Evolutionary conservation across 2,888 invertebrate genomes (phyloP).

Genomic region (Scrobipalpa atriplicella): DNA sequence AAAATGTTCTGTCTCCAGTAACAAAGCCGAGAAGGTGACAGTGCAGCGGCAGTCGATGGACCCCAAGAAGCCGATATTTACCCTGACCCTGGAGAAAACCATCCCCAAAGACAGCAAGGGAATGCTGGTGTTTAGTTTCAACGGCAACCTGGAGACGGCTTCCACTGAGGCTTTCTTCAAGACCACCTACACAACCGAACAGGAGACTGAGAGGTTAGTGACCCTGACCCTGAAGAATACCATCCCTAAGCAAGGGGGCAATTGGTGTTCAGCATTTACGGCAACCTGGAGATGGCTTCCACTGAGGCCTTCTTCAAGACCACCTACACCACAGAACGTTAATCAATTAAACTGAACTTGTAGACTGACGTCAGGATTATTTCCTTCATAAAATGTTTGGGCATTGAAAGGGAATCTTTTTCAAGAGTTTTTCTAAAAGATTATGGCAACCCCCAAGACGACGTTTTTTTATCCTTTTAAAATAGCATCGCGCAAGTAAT

Average conservation of each 20-base stretch:
- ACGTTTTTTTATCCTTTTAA: too few relatives aligned
- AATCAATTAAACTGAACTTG: too few relatives aligned
- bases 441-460: too few relatives aligned
- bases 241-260: conserved; percentile 82
- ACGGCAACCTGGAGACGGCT: conserved; percentile 85
- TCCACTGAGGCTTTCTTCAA: conserved; percentile 87
- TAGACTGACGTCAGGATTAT: too few relatives aligned
- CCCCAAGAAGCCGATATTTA: conserved; percentile 84
- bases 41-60: conserved; percentile 70
- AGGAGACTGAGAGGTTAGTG: conserved; percentile 79
- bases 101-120: conserved; percentile 82
- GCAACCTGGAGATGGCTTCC: conserved; percentile 84
- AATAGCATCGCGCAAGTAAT: too few relatives aligned
- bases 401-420: not conserved
- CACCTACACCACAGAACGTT: too few relatives aligned
- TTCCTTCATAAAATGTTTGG: too few relatives aligned
- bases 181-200: conserved; percentile 80
- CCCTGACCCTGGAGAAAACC: conserved; percentile 82
- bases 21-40: not conserved
- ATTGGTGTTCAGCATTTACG: conserved; percentile 86
- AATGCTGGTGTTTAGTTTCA: conserved; percentile 85
- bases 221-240: conserved; percentile 83
- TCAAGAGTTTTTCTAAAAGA: not conserved
- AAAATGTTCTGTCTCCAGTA: not conserved
- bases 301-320: conserved; percentile 83